Conservation (phyloP, 2,113 vertebrate genomes). For the Delphinus delphis region DNA sequence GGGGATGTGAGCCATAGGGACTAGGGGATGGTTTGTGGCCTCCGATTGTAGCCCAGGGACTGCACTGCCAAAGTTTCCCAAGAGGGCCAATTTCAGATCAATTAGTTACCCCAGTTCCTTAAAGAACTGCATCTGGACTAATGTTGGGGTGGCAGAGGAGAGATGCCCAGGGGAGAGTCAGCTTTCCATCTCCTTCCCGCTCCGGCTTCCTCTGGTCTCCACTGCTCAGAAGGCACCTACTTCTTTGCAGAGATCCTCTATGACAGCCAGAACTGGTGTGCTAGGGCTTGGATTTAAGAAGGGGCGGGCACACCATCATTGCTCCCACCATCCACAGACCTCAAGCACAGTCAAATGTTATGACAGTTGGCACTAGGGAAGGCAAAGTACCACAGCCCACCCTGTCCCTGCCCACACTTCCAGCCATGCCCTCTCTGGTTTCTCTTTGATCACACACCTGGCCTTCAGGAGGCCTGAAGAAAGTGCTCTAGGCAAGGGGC, state of each 20-base stretch:
- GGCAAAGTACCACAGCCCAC: neutral
- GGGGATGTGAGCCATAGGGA: neutral
- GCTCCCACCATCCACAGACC: neutral
- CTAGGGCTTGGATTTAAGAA: slow-evolving; percentile 12
- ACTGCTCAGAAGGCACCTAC: neutral
- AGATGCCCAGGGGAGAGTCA: slow-evolving; percentile 80
- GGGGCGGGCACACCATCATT: neutral
- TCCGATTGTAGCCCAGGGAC: neutral
- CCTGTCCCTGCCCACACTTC: neutral
- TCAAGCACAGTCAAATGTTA: neutral
- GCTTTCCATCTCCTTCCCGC: slow-evolving; percentile 71
- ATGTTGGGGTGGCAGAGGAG: slow-evolving; percentile 78
- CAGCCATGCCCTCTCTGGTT: too few species aligned
- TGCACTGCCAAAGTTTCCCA: slow-evolving; percentile 66
- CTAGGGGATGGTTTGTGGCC: neutral
- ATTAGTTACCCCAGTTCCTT: slow-evolving; percentile 85
- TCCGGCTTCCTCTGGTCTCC: neutral
- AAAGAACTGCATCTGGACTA: slow-evolving; percentile 82
- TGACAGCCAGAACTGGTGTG: neutral
- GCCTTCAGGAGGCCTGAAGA: neutral
- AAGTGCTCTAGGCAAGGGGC: neutral
- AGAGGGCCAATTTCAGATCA: slow-evolving; percentile 89
- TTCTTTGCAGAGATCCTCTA: neutral
- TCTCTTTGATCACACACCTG: neutral
- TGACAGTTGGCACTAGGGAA: neutral